Evolutionary conservation across 2,888 invertebrate species (phyloP).

Genomic region (Strigamia maritima): DNA sequence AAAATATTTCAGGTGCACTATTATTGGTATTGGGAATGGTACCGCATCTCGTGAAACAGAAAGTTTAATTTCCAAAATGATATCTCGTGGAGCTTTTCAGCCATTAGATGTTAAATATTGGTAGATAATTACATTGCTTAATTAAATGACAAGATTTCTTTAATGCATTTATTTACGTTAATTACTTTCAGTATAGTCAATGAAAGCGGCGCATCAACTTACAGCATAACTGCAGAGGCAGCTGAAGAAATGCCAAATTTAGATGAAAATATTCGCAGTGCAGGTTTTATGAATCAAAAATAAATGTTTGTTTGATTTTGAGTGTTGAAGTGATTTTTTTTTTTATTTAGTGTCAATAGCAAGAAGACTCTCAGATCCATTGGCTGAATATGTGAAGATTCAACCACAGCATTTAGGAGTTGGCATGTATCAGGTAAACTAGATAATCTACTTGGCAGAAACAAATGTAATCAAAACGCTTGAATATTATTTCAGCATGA

Average conservation of each 20-base stretch:
- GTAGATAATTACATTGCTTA: slow-evolving; percentile 45
- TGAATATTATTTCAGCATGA: slow-evolving; percentile 67
- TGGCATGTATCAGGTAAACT: slow-evolving; percentile 72
- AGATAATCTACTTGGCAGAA: neutral
- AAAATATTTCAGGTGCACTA: slow-evolving; percentile 61
- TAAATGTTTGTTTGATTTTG: slow-evolving; percentile 45
- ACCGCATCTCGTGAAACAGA: slow-evolving; percentile 87
- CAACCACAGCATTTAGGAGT: slow-evolving; percentile 85
- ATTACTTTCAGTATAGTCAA: slow-evolving; percentile 71
- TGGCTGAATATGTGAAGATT: slow-evolving; percentile 87
- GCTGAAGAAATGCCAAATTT: slow-evolving; percentile 76
- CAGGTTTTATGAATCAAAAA: slow-evolving; percentile 56
- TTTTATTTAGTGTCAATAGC: slow-evolving; percentile 62
- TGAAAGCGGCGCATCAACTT: slow-evolving; percentile 88
- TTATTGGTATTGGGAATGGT: slow-evolving; percentile 88
- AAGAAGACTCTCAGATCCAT: slow-evolving; percentile 81
- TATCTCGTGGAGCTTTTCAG: slow-evolving; percentile 58
- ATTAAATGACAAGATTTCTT: neutral
- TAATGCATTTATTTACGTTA: neutral
- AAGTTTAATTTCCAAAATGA: slow-evolving; percentile 64
- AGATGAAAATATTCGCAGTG: slow-evolving; percentile 78
- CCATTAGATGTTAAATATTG: slow-evolving; percentile 59
- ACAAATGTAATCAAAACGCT: neutral
- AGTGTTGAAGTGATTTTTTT: slow-evolving; percentile 46
- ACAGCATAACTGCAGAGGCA: slow-evolving; percentile 82